Evolutionary conservation across 2,888 invertebrate species (phyloP), one percentile per base, ranked within the genome.

Genomic region (Choristoneura rosaceana): DNA sequence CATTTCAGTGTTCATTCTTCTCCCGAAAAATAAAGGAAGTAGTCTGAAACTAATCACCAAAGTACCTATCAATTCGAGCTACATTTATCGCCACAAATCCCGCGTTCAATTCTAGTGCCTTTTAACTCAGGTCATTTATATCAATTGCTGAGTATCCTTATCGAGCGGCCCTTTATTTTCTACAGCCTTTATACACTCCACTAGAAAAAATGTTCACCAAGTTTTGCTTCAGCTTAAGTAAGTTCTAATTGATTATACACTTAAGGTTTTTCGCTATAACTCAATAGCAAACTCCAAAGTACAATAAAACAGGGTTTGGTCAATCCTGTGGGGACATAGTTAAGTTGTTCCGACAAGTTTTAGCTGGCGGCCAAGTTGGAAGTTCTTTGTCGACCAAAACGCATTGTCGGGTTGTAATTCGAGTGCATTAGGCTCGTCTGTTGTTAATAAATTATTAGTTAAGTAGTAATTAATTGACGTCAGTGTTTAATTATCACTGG

Each of bases 351-450:
- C 70, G 66, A 74, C 74, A 73, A 78, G 73, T 75, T 77, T 74
- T 83, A 85, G 84, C 83, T 86, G 81, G 78, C 74, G 74, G 81
- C 80, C 80, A 76, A 83, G 84, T 84, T 82, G 80, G 75, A 79
- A 86, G 79, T 83, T 81, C 81, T 80, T 82, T 76, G 74, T 73
- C 68, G 76, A 73, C 76, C 76, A 76, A 68, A 73, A 74, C 73
- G 77, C 66, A 73, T 74, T 80, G 74, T 71, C 74, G 70, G 71
- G 79, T 77, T 77, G 79, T 84, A 83, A 85, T 82, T 85, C 79
- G 79, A 76, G 77, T 80, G 81, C 81, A 82, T 81, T 83, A 79
- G 76, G 80, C 79, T 84, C 81, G 41, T 45, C 47, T 62, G 38
- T 63, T 63, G 63, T 25, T 63, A 45, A 45, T 3, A 38, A 43